phyloP scores from a whole-genome alignment of 2,888 invertebrate species.

The Eurytoma californica region DNA sequence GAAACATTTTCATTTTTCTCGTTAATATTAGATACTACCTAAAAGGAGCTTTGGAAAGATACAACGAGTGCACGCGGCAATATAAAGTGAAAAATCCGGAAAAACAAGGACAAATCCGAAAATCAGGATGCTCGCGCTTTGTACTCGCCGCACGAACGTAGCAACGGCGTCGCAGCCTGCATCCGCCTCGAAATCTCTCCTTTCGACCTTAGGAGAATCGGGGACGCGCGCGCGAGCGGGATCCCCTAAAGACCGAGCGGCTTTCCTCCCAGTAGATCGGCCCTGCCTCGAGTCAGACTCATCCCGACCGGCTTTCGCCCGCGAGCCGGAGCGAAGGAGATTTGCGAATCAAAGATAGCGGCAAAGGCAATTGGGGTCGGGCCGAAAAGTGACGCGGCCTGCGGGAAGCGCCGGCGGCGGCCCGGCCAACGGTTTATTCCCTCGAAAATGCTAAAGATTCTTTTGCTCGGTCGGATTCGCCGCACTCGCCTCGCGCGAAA shows the following conservation, averaged over 20 bases:
- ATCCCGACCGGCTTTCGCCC: neutral
- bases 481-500: neutral
- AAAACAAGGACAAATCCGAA: neutral
- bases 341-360: slow-evolving; percentile 41
- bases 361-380: slow-evolving; percentile 28
- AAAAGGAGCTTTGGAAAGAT: no score
- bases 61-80: no score
- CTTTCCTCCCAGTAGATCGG: slow-evolving; percentile 43
- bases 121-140: neutral
- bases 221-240: neutral
- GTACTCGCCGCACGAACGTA: neutral
- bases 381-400: neutral
- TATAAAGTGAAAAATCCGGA: no score
- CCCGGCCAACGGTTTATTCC: no score
- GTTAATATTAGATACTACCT: no score
- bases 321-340: slow-evolving; percentile 9
- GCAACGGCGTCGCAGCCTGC: neutral
- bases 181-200: slow-evolving; percentile 4
- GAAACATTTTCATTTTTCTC: no score
- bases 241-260: slow-evolving; percentile 33
- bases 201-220: neutral
- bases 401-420: no score
- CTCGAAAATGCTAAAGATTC: no score
- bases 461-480: no score
- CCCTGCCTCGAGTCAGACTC: slow-evolving; percentile 20